Base-by-base conservation (phyloP, 2,797 vertebrate genomes). In the Oryzias dopingdopingensis region DNA sequence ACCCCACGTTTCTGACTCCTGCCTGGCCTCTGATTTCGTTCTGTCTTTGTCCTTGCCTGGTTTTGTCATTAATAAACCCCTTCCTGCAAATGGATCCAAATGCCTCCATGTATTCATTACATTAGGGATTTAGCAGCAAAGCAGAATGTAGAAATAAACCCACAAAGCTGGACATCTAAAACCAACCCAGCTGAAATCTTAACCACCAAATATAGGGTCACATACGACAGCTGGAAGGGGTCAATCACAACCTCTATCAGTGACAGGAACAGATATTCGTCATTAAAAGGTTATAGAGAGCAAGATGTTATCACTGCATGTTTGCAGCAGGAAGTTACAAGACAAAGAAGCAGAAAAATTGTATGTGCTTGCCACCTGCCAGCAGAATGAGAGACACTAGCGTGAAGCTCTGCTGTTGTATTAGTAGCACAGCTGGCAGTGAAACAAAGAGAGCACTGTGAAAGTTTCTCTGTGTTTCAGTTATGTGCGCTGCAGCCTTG, bases 401-500 rank as follows among this genome's bases (percentile, higher is more conserved):
- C 49, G 62, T 41, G 56, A 79, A 57, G 56, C 65, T 62, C 54
- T 45, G 53, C 69, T 60, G 51, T 67, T 76, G 62, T 70, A 79
- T 83, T 80, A 78, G 62, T 41, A 59, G 61, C 85, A 79, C 78
- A 83, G 84, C 79, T 81, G 80, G 84, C 60, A 65, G 29, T 42
- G 26, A 18, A 54, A 37, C 51, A 40, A 40, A 51, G 49, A 56
- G 53, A 51, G 43, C 14, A 46, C 55, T 47, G 66, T 63, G 70
- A 85, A 76, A 74, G 72, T 45, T 16, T 52, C 67, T 56, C 67
- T 49, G 66, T 67, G 59, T 84, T 90, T 86, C 81, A 88, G 82
- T 88, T 86, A 88, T 81, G 72, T 72, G 72, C 74, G 74, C 68
- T 65, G 79, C 77, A 73, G 79, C 57, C 70, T 63, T 59, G 70